These are phyloP conservation scores for Didymodactylos carnosus DNA, from an alignment of 2,888 invertebrate genomes.

Conservation along the genomic window DNA sequence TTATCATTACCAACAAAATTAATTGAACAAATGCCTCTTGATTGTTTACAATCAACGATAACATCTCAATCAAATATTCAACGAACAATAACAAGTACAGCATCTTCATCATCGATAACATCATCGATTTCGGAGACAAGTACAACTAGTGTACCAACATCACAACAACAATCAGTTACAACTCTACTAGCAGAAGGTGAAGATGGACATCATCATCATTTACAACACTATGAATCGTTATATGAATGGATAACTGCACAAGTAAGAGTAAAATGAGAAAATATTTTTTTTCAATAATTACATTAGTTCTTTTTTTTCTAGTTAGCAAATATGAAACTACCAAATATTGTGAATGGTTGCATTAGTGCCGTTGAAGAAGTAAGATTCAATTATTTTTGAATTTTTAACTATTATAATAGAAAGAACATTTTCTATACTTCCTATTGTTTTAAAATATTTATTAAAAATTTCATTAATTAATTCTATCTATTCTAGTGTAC, in stretches of 20 bases:
- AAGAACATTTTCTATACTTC: no score
- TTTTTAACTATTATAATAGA: no score
- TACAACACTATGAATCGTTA: conserved; percentile 43
- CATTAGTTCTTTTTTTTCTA: not conserved
- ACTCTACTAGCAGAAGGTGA: conserved; percentile 25
- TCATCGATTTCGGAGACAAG: not conserved
- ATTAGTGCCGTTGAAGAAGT: not conserved
- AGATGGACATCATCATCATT: no score
- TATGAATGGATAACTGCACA: conserved; percentile 67
- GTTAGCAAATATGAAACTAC: not conserved
- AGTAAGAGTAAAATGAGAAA: conserved; percentile 20
- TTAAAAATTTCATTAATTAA: no score
- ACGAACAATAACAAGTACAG: not conserved
- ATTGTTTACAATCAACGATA: no score
- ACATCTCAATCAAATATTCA: no score
- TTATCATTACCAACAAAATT: not conserved
- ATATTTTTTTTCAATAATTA: no score
- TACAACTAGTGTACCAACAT: no score
- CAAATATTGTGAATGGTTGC: not conserved
- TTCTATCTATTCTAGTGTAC: no score
- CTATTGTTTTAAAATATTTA: no score
- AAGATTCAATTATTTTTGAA: no score
- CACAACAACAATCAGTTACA: no score
- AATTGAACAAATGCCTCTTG: not conserved
- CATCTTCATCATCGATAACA: not conserved